phyloP scores from a whole-genome alignment of 2,888 invertebrate species.

The Geophilus truncorum region DNA sequence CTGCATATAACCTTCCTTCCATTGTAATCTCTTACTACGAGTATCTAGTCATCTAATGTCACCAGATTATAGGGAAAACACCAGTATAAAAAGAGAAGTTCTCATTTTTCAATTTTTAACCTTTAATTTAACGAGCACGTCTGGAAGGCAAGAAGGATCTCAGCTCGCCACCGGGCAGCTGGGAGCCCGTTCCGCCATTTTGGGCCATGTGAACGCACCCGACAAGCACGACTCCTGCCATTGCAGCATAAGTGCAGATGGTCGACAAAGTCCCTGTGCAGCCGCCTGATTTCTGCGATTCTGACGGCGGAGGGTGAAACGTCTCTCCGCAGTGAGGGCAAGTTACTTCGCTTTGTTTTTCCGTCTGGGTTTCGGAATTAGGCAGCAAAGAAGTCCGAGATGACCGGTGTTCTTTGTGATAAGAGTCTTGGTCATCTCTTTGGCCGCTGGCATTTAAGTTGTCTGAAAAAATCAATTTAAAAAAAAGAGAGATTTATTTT shows the following conservation, averaged over 20 bases:
- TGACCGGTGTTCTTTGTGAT: neutral
- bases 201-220: constrained; percentile 30
- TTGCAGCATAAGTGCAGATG: constrained; percentile 30
- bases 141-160: constrained; percentile 23
- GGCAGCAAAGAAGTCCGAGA: neutral
- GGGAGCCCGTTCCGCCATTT: constrained; percentile 26
- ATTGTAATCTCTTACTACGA: too few species aligned
- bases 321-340: constrained; percentile 31
- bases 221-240: constrained; percentile 32
- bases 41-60: neutral
- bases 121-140: constrained; percentile 17
- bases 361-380: neutral
- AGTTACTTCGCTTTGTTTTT: neutral
- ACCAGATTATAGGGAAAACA: neutral
- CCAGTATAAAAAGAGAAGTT: neutral
- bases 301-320: neutral
- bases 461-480: too few species aligned
- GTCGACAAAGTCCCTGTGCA: constrained; percentile 9
- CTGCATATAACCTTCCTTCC: too few species aligned
- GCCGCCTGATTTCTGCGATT: neutral
- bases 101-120: constrained; percentile 7
- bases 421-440: too few species aligned
- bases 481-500: too few species aligned
- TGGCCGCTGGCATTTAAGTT: too few species aligned
- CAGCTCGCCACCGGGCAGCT: constrained; percentile 16